These are phyloP conservation scores for Gymnoscopelus braueri DNA, from an alignment of 2,797 vertebrate genomes.

Conservation along the genomic window DNA sequence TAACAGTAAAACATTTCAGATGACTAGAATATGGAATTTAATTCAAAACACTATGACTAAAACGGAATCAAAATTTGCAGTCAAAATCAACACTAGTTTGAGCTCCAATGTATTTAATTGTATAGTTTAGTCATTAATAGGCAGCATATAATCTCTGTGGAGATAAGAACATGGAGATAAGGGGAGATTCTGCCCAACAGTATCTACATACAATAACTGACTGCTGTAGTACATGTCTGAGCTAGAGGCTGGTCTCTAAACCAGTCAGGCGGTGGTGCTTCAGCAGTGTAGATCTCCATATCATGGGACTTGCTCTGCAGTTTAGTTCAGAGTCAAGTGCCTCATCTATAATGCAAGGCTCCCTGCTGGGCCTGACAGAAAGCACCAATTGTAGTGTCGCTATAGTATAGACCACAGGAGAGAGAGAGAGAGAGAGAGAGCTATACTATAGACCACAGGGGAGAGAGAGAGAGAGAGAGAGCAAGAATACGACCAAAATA, in stretches of 20 bases:
- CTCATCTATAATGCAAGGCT: constrained; percentile 75
- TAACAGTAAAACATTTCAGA: too few relatives aligned
- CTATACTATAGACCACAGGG: too few relatives aligned
- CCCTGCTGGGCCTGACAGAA: constrained; percentile 55
- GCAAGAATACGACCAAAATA: too few relatives aligned
- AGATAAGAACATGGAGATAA: too few relatives aligned
- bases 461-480: too few relatives aligned
- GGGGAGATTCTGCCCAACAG: too few relatives aligned
- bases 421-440: too few relatives aligned
- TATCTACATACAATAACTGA: not conserved
- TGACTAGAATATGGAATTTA: too few relatives aligned
- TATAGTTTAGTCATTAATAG: not conserved
- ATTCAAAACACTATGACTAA: too few relatives aligned
- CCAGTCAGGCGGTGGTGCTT: constrained; percentile 28
- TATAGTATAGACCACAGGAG: not conserved
- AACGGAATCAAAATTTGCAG: too few relatives aligned
- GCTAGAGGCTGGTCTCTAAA: constrained; percentile 28
- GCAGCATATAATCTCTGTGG: too few relatives aligned
- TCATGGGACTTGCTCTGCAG: constrained; percentile 30
- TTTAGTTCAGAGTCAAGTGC: constrained; percentile 68
- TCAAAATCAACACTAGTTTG: not conserved
- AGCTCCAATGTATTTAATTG: not conserved
- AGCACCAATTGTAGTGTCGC: constrained; percentile 31
- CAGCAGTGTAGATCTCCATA: too few relatives aligned
- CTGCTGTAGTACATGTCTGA: constrained; percentile 12